Conservation (phyloP, 2,113 vertebrate genomes). For the Gorilla gorilla region DNA sequence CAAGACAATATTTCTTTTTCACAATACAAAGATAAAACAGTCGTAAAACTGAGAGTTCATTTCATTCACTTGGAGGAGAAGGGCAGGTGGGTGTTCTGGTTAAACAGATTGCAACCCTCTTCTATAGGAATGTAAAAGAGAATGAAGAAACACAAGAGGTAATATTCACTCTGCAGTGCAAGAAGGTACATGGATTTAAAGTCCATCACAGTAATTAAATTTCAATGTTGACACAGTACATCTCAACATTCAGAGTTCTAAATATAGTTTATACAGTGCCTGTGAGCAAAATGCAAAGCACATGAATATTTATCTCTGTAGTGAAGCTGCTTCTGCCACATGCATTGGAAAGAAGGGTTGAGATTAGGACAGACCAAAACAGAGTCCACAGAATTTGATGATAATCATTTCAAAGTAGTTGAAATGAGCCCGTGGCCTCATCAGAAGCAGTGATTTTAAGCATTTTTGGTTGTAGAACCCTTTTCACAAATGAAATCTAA, state of each 20-base stretch:
- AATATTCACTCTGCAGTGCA: conserved; percentile 15
- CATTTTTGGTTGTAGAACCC: neutral
- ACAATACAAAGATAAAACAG: conserved; percentile 43
- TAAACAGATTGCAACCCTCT: conserved; percentile 36
- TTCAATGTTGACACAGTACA: conserved; percentile 69
- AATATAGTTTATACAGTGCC: conserved; percentile 58
- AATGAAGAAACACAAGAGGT: conserved; percentile 43
- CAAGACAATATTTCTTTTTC: conserved; percentile 64
- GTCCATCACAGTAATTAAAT: conserved; percentile 55
- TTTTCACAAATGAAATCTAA: conserved; percentile 14
- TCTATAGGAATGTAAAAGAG: conserved; percentile 1
- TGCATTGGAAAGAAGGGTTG: conserved; percentile 39
- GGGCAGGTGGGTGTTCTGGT: neutral
- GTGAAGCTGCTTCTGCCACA: conserved; percentile 5
- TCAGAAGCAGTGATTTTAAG: neutral
- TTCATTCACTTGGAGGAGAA: conserved; percentile 40
- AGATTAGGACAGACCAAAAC: conserved; percentile 11
- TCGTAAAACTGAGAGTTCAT: conserved; percentile 21
- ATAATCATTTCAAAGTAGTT: neutral
- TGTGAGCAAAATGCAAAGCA: conserved; percentile 12
- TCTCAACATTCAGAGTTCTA: conserved; percentile 44
- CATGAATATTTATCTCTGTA: conserved; percentile 47
- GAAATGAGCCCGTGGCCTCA: neutral
- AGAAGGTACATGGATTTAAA: conserved; percentile 35
- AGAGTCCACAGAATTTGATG: neutral